A percentile compares a stretch with the other conserved stretches of the same genome.
Evolutionary conservation across 1,140 invertebrate species (phyloP).

Genomic region (Cydia strobilella): DNA sequence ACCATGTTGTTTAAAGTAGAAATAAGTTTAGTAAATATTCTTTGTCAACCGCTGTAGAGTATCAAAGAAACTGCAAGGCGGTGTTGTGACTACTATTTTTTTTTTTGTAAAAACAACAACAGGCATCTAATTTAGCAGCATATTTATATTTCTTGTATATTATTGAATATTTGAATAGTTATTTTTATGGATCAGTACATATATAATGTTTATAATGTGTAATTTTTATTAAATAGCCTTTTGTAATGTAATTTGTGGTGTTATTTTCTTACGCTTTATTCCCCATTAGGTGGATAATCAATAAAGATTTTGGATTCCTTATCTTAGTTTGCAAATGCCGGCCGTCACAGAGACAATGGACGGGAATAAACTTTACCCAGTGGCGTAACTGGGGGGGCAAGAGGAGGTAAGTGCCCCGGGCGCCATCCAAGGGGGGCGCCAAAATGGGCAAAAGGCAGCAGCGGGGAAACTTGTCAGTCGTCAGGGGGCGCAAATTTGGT

Average conservation of each 20-base stretch:
- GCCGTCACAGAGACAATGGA: too few species aligned
- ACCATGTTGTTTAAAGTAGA: neutral
- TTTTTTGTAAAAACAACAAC: conserved; percentile 20
- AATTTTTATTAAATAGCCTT: conserved; percentile 40
- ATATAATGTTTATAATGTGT: conserved; percentile 54
- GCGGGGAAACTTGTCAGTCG: too few species aligned
- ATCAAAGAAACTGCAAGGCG: neutral
- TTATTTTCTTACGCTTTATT: conserved; percentile 34
- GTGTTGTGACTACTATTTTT: neutral
- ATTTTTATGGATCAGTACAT: conserved; percentile 55
- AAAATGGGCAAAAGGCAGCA: too few species aligned
- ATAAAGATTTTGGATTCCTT: too few species aligned
- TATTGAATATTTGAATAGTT: conserved; percentile 54
- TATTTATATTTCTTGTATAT: conserved; percentile 41
- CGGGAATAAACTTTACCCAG: too few species aligned
- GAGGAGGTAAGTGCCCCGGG: too few species aligned
- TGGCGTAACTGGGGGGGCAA: too few species aligned
- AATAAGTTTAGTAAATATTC: neutral
- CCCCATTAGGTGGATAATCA: too few species aligned
- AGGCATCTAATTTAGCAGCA: neutral
- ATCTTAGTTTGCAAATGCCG: too few species aligned
- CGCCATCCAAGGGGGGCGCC: too few species aligned
- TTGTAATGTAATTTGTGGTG: conserved; percentile 52
- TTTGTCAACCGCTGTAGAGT: neutral
- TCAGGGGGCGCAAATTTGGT: too few species aligned